Evolutionary conservation across 2,113 vertebrate species (phyloP), one percentile per base, ranked within the genome.

Genomic region (Scomber scombrus): DNA sequence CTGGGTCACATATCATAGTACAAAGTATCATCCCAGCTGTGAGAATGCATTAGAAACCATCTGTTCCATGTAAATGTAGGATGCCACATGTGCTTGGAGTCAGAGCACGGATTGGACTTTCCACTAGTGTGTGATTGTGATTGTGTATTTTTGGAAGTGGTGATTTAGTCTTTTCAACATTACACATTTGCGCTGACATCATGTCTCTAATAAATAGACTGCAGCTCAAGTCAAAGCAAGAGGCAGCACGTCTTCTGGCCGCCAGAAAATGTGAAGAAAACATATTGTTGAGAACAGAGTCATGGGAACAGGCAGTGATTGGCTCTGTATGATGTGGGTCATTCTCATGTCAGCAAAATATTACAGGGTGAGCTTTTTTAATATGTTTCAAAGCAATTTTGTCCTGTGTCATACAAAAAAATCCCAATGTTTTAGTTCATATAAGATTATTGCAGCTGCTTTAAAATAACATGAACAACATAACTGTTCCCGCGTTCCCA

Each of bases 201-300:
- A 56, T 11, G 18, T 31, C 31, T 9, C 10, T 16, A 70, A 23
- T 61, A 63, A 50, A 69, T n/a, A 71, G 71, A 81, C 51, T n/a
- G 67, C 71, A 70, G 49, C 64, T 81, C 46, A 68, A 81, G 40
- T 72, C 34, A 7, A 72, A 82, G 6, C 21, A 4, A 34, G 57
- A 50, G 56, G 51, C 31, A 51, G 75, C 60, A 70, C n/a, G 40
- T 60, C 45, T 55, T 57, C 31, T 40, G 52, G 43, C 56, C 16
- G 58, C 54, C 52, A 65, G 61, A 31, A n/a, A 66, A 55, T 75
- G 60, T 55, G 82, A 71, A 62, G 82, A 82, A 82, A 76, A 57
- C 80, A 78, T 78, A 78, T 78, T 83, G 81, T 81, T 85, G 82
- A 75, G 80, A 80, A 72, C 81, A 87, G 73, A 83, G 63, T 43